phyloP scores from a whole-genome alignment of 64 coral and sea anemone genomes.

The Stylophora pistillata region DNA sequence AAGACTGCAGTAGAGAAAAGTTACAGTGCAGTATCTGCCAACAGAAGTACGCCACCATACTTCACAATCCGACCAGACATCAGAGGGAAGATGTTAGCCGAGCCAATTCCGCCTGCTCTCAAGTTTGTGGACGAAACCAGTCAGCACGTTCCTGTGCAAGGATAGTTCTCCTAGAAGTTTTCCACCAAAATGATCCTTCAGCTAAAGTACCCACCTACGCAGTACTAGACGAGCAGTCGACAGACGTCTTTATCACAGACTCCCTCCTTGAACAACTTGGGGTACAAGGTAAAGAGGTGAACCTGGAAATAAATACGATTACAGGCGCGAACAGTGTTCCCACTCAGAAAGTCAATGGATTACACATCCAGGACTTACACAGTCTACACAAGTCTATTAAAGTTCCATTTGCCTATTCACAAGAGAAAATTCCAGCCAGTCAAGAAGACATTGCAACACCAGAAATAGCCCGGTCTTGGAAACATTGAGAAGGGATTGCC shows the following conservation, averaged over 20 bases:
- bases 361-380: conserved; percentile 24
- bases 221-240: conserved; percentile 38
- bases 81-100: background rate
- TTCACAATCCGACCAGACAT: conserved; percentile 41
- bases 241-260: conserved; percentile 31
- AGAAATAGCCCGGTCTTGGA: conserved; percentile 23
- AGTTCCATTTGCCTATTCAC: conserved; percentile 19
- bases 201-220: conserved; percentile 7
- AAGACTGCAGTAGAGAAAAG: conserved; percentile 45
- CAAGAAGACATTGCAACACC: conserved; percentile 45
- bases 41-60: conserved; percentile 58
- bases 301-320: conserved; percentile 31
- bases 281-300: conserved; percentile 7
- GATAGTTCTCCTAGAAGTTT: conserved; percentile 56
- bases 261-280: conserved; percentile 22
- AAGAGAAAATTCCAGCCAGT: conserved; percentile 25
- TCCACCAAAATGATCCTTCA: conserved; percentile 39
- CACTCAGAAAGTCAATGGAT: conserved; percentile 15
- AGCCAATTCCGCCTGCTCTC: conserved; percentile 32
- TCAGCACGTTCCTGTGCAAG: conserved; percentile 3
- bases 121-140: conserved; percentile 43
- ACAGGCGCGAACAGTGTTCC: conserved; percentile 18
- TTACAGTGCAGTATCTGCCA: conserved; percentile 48
- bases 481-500: conserved; percentile 23
- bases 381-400: conserved; percentile 33